Evolutionary conservation across 2,797 vertebrate genomes (phyloP).

Genomic region (Hapalemur alaotrensis): DNA sequence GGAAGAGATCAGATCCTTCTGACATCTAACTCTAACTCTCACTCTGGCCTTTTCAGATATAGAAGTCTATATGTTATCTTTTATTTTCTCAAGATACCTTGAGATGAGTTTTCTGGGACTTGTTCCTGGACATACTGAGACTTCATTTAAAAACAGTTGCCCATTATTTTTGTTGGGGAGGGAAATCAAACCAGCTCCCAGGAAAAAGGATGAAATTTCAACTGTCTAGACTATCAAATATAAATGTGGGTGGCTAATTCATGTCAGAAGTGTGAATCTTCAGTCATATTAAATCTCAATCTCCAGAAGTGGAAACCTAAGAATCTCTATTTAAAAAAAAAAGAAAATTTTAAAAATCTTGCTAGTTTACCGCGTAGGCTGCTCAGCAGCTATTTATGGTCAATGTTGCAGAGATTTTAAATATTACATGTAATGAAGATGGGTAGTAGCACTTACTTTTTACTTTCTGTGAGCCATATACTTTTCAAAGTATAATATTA

Average conservation of each 20-base stretch:
- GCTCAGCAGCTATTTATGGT: not conserved
- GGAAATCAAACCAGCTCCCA: not conserved
- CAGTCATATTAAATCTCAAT: not conserved
- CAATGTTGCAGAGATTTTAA: not conserved
- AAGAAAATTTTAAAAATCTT: not conserved
- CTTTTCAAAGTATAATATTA: not conserved
- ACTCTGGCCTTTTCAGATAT: not conserved
- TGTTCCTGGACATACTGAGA: not conserved
- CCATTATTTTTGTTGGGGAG: not conserved
- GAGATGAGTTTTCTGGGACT: not conserved
- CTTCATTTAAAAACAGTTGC: not conserved
- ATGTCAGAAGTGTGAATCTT: not conserved
- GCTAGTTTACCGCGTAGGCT: not conserved
- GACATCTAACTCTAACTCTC: not conserved
- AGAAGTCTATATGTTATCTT: not conserved
- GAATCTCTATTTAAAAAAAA: not conserved
- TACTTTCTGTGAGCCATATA: not conserved
- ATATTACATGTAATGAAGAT: not conserved
- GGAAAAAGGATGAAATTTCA: not conserved
- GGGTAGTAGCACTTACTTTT: not conserved
- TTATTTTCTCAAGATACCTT: conserved; percentile 13
- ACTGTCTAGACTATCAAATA: not conserved
- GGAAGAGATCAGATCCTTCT: not conserved
- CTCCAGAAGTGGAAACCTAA: not conserved
- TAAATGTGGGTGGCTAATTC: not conserved